Conservation (phyloP, 2,113 vertebrate genomes). For the human region GRCh38 chr6:137417001-137417500, state of each 20-base stretch:
- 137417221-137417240: slow-evolving; percentile 73
- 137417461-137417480: neutral
- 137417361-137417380: neutral
- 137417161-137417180: slow-evolving; percentile 91
- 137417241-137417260: slow-evolving; percentile 63
- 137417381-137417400: neutral
- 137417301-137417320: slow-evolving; percentile 4
- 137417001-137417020: neutral
- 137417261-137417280: slow-evolving; percentile 56
- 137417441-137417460: neutral
- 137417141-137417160: slow-evolving; percentile 88
- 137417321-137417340: neutral
- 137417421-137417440: neutral
- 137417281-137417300: slow-evolving; percentile 57
- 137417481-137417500: neutral
- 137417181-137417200: slow-evolving; percentile 88
- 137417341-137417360: neutral
- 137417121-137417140: slow-evolving; percentile 82
- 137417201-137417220: slow-evolving; percentile 84
- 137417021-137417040: slow-evolving; percentile 43
- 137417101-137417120: slow-evolving; percentile 88
- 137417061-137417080: slow-evolving; percentile 87
- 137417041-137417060: slow-evolving; percentile 76
- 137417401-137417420: neutral
- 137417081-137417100: slow-evolving; percentile 88